Evolutionary conservation across 2,797 vertebrate genomes (phyloP).

Genomic region (Ciconia nigra): DNA sequence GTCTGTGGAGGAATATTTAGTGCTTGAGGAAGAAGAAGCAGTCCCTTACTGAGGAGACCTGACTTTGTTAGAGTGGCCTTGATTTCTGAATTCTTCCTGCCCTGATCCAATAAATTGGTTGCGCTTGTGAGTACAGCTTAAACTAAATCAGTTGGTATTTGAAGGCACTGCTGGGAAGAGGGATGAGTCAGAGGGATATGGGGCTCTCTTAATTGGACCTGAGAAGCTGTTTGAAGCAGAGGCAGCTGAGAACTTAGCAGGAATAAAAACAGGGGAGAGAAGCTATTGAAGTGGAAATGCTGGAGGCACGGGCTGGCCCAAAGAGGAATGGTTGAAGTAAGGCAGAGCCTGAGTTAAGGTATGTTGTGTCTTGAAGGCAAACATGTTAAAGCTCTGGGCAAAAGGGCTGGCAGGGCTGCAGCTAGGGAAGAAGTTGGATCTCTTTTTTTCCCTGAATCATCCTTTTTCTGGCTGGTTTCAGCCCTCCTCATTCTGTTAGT

Average conservation of each 20-base stretch:
- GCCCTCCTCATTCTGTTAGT: neutral
- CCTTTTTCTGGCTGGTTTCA: neutral
- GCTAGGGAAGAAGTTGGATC: neutral
- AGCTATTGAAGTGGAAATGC: neutral
- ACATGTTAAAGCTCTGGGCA: neutral
- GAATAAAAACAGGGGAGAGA: neutral
- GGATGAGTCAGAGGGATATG: neutral
- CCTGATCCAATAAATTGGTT: neutral
- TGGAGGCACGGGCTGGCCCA: slow-evolving; percentile 4
- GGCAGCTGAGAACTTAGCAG: neutral
- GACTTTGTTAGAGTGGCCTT: neutral
- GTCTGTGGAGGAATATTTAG: neutral
- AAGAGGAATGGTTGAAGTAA: neutral
- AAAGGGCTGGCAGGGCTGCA: neutral
- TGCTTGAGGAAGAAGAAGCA: neutral
- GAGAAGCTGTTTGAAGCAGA: neutral
- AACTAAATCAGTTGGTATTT: neutral
- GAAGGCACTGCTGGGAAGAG: neutral
- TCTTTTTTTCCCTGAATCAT: too few relatives aligned
- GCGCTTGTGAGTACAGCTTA: neutral
- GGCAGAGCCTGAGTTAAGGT: neutral
- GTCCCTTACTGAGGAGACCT: neutral
- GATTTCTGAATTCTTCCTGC: neutral
- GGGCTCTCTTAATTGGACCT: neutral
- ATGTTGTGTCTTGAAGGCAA: neutral